phyloP scores from a whole-genome alignment of 35 echinoderm and acorn worm genomes.

The Ptychodera flava region DNA sequence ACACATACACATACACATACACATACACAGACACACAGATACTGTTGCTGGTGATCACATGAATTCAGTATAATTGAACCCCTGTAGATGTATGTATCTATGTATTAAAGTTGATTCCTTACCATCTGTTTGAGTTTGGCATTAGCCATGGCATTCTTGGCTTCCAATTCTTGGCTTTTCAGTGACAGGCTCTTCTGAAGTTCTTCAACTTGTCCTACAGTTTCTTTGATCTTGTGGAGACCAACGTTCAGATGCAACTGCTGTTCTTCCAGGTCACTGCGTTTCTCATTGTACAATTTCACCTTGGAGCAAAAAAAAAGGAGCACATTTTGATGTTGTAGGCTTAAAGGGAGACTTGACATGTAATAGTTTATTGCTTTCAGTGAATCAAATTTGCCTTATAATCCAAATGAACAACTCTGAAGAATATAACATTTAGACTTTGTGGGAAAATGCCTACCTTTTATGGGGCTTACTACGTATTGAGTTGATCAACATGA shows the following conservation, averaged over 20 bases:
- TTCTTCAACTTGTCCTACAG: slow-evolving; percentile 96
- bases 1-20: too few relatives aligned
- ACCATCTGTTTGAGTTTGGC: slow-evolving; percentile 99
- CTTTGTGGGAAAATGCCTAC: too few relatives aligned
- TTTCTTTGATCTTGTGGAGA: slow-evolving; percentile 99
- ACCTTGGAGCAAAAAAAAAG: slow-evolving; percentile 27
- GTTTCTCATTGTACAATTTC: slow-evolving; percentile 98
- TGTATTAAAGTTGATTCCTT: not conserved
- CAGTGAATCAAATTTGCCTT: too few relatives aligned
- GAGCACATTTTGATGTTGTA: not conserved
- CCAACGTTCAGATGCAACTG: slow-evolving; percentile 99
- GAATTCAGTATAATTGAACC: too few relatives aligned
- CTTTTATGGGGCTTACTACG: too few relatives aligned
- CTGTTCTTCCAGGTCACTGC: slow-evolving; percentile 91
- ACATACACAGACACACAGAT: too few relatives aligned
- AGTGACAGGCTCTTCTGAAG: slow-evolving; percentile 94
- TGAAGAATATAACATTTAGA: too few relatives aligned
- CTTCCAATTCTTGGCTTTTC: slow-evolving; percentile 92
- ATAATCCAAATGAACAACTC: too few relatives aligned
- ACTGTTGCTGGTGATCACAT: too few relatives aligned
- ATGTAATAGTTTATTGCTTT: too few relatives aligned
- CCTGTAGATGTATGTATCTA: too few relatives aligned
- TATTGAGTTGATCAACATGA: too few relatives aligned
- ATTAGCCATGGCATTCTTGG: slow-evolving; percentile 98
- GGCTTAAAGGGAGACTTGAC: not conserved